Evolutionary conservation across 2,797 vertebrate species (phyloP), one percentile per base, ranked within the genome.

Genomic region (Numenius phaeopus): DNA sequence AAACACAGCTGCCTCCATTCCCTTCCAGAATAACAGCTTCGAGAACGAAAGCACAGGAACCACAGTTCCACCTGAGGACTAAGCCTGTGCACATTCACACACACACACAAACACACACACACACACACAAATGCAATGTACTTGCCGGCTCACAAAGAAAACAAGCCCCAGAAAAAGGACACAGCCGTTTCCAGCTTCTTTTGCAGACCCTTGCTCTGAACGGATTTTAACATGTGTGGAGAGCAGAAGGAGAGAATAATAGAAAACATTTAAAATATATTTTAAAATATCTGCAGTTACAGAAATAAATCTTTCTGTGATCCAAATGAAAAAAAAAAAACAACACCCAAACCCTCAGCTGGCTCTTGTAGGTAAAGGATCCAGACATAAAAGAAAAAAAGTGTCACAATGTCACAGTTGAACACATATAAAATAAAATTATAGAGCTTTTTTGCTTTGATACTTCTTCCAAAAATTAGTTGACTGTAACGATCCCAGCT

Each of bases 1-100:
- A 99, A 99, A 99, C 99, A 99, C 99, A 99, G 99, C 99, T 99
- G 99, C 99, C 99, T 99, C 99, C 98, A 98, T 99, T 99, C 99
- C 99, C 98, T 99, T 99, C 99, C 99, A 99, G 99, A 99, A 99
- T 99, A 99, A 99, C 99, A 99, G 99, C 99, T 99, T 99, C 99
- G 99, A 99, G 99, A 99, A 99, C 99, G 99, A 99, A 99, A 98
- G 98, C 99, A 98, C 98, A 99, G 98, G 98, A 99, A 99, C 98
- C 98, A 98, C 97, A 97, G 98, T 99, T 99, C 99, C 99, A 99
- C 99, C 99, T 99, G 99, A 99, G 99, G 99, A 99, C 99, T 98
- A 96, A 98, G 98, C 98, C 97, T 97, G 98, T 97, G 98, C 89
- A 99, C 98, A 86, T 87, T 96, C 94, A 91, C 91, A 87, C 58